Conservation (phyloP, 2,113 vertebrate species). For the Phyllopteryx taeniolatus region DNA sequence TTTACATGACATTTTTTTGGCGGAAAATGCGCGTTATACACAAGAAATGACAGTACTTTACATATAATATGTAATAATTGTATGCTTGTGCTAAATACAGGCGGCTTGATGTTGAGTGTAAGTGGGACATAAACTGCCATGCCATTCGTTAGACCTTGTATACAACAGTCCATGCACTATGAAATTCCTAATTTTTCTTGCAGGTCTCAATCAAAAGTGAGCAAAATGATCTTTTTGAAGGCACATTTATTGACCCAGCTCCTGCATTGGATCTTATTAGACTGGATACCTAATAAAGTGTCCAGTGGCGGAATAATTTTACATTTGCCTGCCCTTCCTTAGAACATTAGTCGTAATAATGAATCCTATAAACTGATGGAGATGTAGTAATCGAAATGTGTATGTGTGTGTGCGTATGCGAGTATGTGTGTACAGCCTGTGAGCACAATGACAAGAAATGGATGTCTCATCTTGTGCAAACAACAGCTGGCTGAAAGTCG, state of each 20-base stretch:
- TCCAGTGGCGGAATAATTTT: not conserved
- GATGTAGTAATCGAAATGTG: not conserved
- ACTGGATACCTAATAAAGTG: not conserved
- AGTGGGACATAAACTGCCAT: not conserved
- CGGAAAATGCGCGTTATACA: no score
- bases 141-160: not conserved
- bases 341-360: constrained; percentile 31
- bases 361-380: constrained; percentile 20
- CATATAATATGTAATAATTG: no score
- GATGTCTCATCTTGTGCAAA: constrained; percentile 3
- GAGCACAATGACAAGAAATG: constrained; percentile 3
- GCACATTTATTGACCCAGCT: not conserved
- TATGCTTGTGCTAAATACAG: not conserved
- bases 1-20: no score
- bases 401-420: not conserved
- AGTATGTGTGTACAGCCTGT: not conserved
- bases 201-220: not conserved
- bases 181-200: not conserved
- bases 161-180: not conserved
- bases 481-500: constrained; percentile 9
- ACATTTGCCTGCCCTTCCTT: not conserved
- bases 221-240: not conserved
- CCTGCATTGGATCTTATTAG: not conserved
- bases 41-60: no score
- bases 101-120: not conserved